These are phyloP conservation scores for Bugula neritina DNA, from an alignment of 2,888 invertebrate species.

Conservation along the genomic window DNA sequence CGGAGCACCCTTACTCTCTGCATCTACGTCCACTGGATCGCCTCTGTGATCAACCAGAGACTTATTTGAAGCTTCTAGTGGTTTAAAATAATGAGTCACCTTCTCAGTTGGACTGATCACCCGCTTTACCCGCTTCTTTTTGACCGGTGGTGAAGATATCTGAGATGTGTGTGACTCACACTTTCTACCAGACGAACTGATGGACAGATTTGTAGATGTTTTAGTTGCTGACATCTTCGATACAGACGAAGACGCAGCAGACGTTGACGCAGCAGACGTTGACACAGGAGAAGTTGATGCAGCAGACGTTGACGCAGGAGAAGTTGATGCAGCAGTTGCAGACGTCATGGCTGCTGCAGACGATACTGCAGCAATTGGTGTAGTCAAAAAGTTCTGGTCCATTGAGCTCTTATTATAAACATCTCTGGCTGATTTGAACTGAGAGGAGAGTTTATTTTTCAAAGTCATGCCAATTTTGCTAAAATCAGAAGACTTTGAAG, in stretches of 20 bases:
- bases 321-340: too few species aligned
- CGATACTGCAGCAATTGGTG: too few species aligned
- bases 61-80: not conserved
- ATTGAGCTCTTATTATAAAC: not conserved
- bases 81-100: slow-evolving; percentile 6
- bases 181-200: not conserved
- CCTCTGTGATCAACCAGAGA: not conserved
- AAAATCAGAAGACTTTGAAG: not conserved
- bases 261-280: not conserved
- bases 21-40: not conserved
- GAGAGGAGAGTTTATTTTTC: not conserved
- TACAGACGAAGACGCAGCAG: not conserved
- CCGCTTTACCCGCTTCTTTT: not conserved
- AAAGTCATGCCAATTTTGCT: not conserved
- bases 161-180: too few species aligned
- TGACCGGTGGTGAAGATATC: not conserved
- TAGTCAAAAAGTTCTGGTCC: too few species aligned
- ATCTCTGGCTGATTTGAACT: slow-evolving; percentile 5
- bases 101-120: slow-evolving; percentile 14
- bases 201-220: not conserved
- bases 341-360: too few species aligned
- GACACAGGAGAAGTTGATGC: not conserved
- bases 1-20: not conserved
- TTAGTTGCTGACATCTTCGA: not conserved
- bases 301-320: not conserved